Evolutionary conservation across 1,140 invertebrate genomes (phyloP).

Genomic region (Papilio dardanus): DNA sequence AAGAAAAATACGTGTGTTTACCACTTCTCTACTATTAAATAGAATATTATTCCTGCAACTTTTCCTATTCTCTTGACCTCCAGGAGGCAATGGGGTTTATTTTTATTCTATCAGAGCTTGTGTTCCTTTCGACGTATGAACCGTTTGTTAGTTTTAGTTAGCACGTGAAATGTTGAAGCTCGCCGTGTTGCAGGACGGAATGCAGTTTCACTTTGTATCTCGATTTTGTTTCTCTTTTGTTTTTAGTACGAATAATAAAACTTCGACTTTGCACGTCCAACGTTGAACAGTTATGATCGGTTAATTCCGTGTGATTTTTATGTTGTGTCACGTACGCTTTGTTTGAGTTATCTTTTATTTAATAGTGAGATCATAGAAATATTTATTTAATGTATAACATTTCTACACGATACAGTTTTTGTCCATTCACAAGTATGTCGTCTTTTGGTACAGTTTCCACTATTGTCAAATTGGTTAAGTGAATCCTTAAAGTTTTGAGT

Average conservation of each 20-base stretch:
- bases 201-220: slow-evolving; percentile 7
- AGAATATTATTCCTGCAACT: background rate
- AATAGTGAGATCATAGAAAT: background rate
- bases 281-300: background rate
- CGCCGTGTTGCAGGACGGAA: background rate
- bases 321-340: background rate
- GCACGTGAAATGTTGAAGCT: background rate
- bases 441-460: too few species aligned
- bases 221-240: background rate
- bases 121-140: slow-evolving; percentile 8
- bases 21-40: too few species aligned
- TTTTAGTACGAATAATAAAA: slow-evolving; percentile 7
- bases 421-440: too few species aligned
- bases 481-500: too few species aligned
- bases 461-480: too few species aligned
- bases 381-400: too few species aligned
- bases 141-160: slow-evolving; percentile 13
- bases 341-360: background rate
- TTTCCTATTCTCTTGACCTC: background rate
- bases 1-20: too few species aligned
- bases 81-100: background rate
- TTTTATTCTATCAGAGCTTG: background rate
- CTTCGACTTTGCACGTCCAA: background rate
- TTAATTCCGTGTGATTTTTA: background rate
- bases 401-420: too few species aligned